Evolutionary conservation across 2,113 vertebrate species (phyloP).

Genomic region (Calcarius ornatus): DNA sequence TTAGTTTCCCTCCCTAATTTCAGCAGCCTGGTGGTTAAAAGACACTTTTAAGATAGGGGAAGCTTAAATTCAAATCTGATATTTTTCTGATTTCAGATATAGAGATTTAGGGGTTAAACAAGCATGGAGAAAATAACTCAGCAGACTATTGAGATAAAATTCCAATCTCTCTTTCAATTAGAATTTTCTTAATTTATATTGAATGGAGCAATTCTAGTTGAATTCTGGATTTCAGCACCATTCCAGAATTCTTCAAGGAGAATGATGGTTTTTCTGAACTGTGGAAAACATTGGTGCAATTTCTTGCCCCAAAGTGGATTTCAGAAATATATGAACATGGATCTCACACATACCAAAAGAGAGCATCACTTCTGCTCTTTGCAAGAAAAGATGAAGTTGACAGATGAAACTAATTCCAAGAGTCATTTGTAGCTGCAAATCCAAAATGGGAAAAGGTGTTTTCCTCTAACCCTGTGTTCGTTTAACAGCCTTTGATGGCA

Average conservation of each 20-base stretch:
- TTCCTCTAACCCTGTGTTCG: background rate
- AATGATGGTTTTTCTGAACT: background rate
- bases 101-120: background rate
- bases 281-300: background rate
- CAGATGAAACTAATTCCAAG: conserved; percentile 39
- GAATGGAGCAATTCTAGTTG: background rate
- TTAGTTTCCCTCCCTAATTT: background rate
- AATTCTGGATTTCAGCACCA: background rate
- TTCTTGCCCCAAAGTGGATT: background rate
- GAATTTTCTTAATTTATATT: background rate
- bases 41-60: background rate
- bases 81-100: background rate
- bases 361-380: background rate
- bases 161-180: background rate
- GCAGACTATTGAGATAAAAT: background rate
- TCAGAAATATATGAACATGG: background rate
- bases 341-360: background rate
- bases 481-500: conserved; percentile 18
- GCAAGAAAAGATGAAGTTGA: conserved; percentile 10
- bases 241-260: background rate
- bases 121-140: background rate
- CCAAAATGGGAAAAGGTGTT: conserved; percentile 1
- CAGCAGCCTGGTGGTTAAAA: background rate
- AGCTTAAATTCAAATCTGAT: background rate
- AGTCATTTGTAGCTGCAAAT: conserved; percentile 29